phyloP scores from a whole-genome alignment of 2,888 invertebrate species.

The Tiliacea aurago region DNA sequence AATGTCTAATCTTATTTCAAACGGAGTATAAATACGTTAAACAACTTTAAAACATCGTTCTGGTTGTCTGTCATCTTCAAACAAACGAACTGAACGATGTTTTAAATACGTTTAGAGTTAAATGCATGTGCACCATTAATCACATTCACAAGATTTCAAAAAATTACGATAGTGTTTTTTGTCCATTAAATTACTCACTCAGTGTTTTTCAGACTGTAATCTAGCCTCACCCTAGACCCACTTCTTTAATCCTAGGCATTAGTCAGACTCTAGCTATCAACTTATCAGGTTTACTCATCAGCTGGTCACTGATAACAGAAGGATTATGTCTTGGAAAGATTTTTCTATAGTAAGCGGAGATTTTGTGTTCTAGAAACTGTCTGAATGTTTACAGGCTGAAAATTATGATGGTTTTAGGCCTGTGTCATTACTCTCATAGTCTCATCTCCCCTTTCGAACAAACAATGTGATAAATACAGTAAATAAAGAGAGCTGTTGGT shows the following conservation, averaged over 20 bases:
- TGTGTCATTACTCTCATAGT: neutral
- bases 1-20: no score
- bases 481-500: no score
- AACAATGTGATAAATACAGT: neutral
- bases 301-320: conserved; percentile 47
- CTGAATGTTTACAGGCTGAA: neutral
- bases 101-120: no score
- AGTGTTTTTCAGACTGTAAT: conserved; percentile 25
- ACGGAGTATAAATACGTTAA: neutral
- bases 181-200: conserved; percentile 13
- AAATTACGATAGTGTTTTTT: no score
- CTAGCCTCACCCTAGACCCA: conserved; percentile 61
- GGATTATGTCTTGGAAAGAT: conserved; percentile 55
- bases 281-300: conserved; percentile 31
- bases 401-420: conserved; percentile 24
- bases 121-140: no score
- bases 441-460: neutral
- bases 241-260: conserved; percentile 55
- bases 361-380: conserved; percentile 37
- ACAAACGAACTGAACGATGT: neutral
- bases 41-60: neutral
- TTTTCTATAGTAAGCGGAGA: conserved; percentile 13
- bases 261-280: conserved; percentile 46
- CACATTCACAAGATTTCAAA: neutral
- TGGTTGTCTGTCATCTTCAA: neutral